Evolutionary conservation across 2,113 vertebrate species (phyloP).

Genomic region (Aldabrachelys gigantea): DNA sequence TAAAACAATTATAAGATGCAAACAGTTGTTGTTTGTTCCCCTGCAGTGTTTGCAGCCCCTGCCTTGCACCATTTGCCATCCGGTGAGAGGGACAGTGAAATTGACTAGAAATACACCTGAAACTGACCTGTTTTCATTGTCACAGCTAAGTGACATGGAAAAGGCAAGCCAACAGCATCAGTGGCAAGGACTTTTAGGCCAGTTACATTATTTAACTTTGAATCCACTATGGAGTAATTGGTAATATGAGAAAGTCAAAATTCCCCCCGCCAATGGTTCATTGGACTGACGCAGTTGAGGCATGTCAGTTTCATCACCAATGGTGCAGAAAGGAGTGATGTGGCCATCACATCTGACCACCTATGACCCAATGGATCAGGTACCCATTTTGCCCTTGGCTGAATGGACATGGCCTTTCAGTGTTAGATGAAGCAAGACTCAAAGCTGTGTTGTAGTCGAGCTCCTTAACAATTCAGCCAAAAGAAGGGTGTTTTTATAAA

Average conservation of each 20-base stretch:
- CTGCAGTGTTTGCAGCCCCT: rapidly evolving
- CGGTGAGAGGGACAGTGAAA: background rate
- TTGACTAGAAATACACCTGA: background rate
- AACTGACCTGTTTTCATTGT: background rate
- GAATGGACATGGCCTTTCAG: background rate
- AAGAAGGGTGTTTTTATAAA: background rate
- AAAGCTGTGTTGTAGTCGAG: background rate
- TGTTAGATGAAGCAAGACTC: background rate
- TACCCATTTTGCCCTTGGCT: too few species aligned
- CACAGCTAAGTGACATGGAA: background rate
- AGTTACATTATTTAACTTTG: background rate
- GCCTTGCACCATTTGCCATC: background rate
- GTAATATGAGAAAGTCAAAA: background rate
- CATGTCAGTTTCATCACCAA: background rate
- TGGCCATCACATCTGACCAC: background rate
- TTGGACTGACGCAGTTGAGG: background rate
- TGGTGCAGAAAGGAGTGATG: background rate
- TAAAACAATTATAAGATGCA: background rate
- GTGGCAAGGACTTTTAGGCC: background rate
- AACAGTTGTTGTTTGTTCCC: background rate
- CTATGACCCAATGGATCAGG: too few species aligned
- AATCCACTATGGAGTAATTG: background rate
- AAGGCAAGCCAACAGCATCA: background rate
- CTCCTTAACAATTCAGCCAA: background rate
- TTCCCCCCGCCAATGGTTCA: background rate